Base-by-base conservation (phyloP, 2,888 invertebrate genomes). In the Ditylenchus weischeri region DNA sequence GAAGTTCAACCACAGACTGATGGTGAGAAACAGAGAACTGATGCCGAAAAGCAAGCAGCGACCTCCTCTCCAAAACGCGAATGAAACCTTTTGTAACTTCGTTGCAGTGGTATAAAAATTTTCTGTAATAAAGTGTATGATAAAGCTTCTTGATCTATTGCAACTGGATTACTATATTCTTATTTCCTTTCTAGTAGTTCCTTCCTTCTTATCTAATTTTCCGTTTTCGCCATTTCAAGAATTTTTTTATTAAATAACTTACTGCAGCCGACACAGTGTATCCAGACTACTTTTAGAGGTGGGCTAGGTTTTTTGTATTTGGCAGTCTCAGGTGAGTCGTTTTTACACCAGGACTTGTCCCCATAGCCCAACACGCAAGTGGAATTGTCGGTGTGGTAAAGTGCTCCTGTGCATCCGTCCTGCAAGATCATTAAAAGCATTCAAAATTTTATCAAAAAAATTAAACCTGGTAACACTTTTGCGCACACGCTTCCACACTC, bases 391-490 rank as follows among this genome's bases (percentile, higher is more conserved):
- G 78, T 75, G 29, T 75, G 65, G 68, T 69, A 79, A 8, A 61
- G 70, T 3, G 79, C 79, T 10, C 76, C 77, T 0, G 78, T 76
- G 57, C 79, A 79, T 0, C 79, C 79, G 51, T 79, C 78, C 74
- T 77, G 50, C 51, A 69, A 68, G 43, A 15, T 21, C 29, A 50
- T 50, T 50, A 21, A 50, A 50, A 29, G 5, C 2, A 29, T 4
- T 29, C 5, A 29, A 5, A 5, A 50, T 50, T 50, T 50, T 18
- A 50, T 5, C 50, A 50, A 50, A n/a, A n/a, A n/a, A 21, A 50
- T 19, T 50, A 4, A 15, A 73, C 77, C 71, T 79, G 78, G 65
- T 76, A 79, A 61, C 79, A 79, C 67, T 78, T 68, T 8, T 75
- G 76, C 7, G 79, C 79, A 59, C 79, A 79, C 8, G 77, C 66